Base-by-base conservation (phyloP, 2,113 vertebrate species). In the Lipotes vexillifer region DNA sequence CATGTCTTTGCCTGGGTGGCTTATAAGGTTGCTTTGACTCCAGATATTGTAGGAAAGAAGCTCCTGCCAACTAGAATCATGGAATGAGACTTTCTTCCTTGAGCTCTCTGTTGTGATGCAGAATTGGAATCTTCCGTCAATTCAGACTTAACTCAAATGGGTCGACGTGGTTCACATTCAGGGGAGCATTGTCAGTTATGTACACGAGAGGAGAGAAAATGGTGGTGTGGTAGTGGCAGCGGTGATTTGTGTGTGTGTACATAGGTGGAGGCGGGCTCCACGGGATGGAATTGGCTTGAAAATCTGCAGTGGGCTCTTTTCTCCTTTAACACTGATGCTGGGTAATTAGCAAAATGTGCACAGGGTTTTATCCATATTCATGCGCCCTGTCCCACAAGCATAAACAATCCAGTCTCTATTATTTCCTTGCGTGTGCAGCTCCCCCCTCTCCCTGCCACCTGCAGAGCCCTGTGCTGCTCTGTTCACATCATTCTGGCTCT, bases 311-410 rank as follows among this genome's bases (percentile, higher is more conserved):
- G 83, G 18, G 20, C 92, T 97, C 88, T 96, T 14, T 41, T 97
- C 92, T 87, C 92, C 94, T 97, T 96, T 97, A 84, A 5, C 77
- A 96, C 66, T 97, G 98, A 97, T 96, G 97, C 96, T 97, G 97
- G 96, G 89, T 92, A 98, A 98, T 98, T 97, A 98, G 97, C 98
- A 91, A 94, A 98, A 97, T 3, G 3, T 29, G 52, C 90, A 82
- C 96, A 74, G 93, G 96, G 96, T 97, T 98, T 98, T 98, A 95
- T 98, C 97, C 98, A 98, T 97, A 96, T 97, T 97, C 96, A 68
- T 96, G 96, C 89, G 80, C 97, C 98, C 97, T 97, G 96, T 98
- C 94, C 93, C 97, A 97, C 96, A 98, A 95, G 93, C 96, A 95
- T 49, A 96, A 98, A 98, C 97, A 98, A 98, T 96, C 81, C 97